Percentiles rank a stretch among this genome's conserved stretches.
These are phyloP conservation scores for Lophius americanus DNA, from an alignment of 2,797 vertebrate species.

Conservation along the genomic window DNA sequence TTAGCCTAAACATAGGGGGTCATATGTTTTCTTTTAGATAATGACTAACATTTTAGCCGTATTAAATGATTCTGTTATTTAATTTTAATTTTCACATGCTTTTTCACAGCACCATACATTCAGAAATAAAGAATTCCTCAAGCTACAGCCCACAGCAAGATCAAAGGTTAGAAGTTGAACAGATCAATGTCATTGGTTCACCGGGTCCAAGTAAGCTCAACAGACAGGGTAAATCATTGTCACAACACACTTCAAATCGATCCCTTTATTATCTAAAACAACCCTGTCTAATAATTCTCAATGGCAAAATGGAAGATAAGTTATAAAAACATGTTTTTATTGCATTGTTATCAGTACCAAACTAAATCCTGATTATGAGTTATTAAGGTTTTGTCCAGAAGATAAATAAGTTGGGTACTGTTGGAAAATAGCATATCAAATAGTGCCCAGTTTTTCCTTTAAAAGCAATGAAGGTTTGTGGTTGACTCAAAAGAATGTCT, in stretches of 20 bases:
- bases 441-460: neutral
- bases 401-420: neutral
- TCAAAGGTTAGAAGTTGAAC: slow-evolving; percentile 45
- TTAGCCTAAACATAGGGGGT: too few relatives aligned
- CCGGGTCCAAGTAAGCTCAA: slow-evolving; percentile 41
- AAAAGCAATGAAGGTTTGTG: slow-evolving; percentile 3
- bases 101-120: neutral
- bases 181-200: slow-evolving; percentile 53
- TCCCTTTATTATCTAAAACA: slow-evolving; percentile 22
- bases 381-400: neutral
- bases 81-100: too few relatives aligned
- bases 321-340: neutral
- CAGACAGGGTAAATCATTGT: slow-evolving; percentile 28
- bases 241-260: slow-evolving; percentile 8
- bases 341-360: neutral
- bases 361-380: neutral
- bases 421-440: neutral
- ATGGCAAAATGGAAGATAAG: neutral
- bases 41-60: too few relatives aligned
- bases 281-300: neutral
- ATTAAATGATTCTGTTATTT: too few relatives aligned
- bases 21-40: too few relatives aligned
- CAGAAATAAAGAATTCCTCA: slow-evolving; percentile 8
- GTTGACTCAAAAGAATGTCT: neutral
- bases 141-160: slow-evolving; percentile 8